Evolutionary conservation across 1,140 invertebrate genomes (phyloP).

Genomic region (Drosophila quadrilineata): DNA sequence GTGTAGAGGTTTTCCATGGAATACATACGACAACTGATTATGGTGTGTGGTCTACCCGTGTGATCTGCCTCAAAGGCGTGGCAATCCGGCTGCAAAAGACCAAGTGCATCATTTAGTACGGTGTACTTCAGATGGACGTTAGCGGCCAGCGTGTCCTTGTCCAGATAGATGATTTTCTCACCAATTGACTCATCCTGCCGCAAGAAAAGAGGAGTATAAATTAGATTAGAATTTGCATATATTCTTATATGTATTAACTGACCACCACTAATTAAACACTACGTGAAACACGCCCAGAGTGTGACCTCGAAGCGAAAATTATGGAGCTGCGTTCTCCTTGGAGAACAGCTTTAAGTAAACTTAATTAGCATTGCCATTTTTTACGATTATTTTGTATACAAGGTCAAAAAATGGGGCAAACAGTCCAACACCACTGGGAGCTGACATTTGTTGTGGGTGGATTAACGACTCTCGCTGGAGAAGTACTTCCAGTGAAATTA

Average conservation of each 20-base stretch:
- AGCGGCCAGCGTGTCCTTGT: slow-evolving; percentile 69
- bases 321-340: slow-evolving; percentile 44
- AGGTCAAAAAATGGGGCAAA: slow-evolving; percentile 46
- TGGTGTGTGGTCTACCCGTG: slow-evolving; percentile 64
- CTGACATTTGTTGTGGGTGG: slow-evolving; percentile 44
- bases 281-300: slow-evolving; percentile 30
- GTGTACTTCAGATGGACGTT: slow-evolving; percentile 64
- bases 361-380: slow-evolving; percentile 48
- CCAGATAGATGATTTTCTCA: slow-evolving; percentile 71
- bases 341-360: slow-evolving; percentile 28
- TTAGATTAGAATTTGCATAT: slow-evolving; percentile 62
- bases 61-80: slow-evolving; percentile 79
- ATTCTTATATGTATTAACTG: slow-evolving; percentile 62
- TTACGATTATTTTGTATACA: slow-evolving; percentile 26
- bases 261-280: slow-evolving; percentile 63
- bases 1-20: not conserved
- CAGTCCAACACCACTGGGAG: slow-evolving; percentile 36
- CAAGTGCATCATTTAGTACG: slow-evolving; percentile 61
- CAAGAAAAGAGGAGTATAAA: not conserved
- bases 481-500: no score
- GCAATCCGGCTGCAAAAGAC: slow-evolving; percentile 56
- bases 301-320: slow-evolving; percentile 40
- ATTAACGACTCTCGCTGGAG: slow-evolving; percentile 27
- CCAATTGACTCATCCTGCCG: slow-evolving; percentile 61
- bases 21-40: slow-evolving; percentile 76